Conservation (phyloP, 1,140 invertebrate genomes). For the Psix sp. region DNA sequence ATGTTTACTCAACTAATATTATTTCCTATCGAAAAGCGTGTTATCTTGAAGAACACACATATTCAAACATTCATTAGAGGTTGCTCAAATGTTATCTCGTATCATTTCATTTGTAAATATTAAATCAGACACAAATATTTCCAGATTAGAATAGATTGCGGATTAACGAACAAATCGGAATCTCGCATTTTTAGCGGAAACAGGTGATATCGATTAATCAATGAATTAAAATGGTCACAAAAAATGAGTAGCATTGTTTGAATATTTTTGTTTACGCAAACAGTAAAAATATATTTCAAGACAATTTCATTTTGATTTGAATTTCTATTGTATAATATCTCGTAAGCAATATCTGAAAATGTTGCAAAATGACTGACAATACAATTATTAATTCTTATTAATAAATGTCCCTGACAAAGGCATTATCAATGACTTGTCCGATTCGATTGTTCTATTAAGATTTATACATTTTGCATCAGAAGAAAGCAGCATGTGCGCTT, state of each 20-base stretch:
- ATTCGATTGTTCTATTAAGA: slow-evolving; percentile 34
- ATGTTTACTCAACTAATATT: slow-evolving; percentile 3
- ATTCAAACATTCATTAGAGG: background rate
- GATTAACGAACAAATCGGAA: no score
- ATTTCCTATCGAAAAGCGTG: background rate
- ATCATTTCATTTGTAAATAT: background rate
- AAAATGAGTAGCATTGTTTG: background rate
- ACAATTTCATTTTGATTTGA: background rate
- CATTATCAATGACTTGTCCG: slow-evolving; percentile 12
- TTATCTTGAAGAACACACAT: slow-evolving; percentile 1
- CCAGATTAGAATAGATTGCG: no score
- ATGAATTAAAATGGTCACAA: no score
- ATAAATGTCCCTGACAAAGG: slow-evolving; percentile 21
- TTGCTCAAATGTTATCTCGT: background rate
- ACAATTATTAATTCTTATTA: slow-evolving; percentile 17
- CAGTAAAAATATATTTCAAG: background rate
- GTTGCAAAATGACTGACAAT: slow-evolving; percentile 7
- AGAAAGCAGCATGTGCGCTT: slow-evolving; percentile 20
- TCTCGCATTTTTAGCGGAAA: no score
- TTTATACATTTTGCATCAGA: slow-evolving; percentile 33
- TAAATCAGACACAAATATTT: slow-evolving; percentile 7
- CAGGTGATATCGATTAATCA: no score
- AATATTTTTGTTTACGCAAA: background rate
- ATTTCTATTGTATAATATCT: background rate
- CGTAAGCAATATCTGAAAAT: no score